Percentiles rank a stretch among this genome's conserved stretches.
Conservation (phyloP, 2,888 invertebrate species). For the Drosophila mulleri region DNA sequence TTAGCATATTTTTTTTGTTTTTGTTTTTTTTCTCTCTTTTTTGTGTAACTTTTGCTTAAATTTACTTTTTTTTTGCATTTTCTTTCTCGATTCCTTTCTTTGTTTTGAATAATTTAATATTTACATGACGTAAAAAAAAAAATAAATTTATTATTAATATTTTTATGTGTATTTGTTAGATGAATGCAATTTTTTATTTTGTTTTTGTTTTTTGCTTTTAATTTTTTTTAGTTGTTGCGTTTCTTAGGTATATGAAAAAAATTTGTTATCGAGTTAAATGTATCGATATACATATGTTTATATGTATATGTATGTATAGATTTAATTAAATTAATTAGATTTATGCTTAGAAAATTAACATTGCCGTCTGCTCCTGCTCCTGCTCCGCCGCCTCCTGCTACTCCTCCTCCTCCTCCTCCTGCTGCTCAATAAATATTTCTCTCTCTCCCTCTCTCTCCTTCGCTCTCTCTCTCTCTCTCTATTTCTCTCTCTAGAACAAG, state of each 20-base stretch:
- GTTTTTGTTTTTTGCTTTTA: slow-evolving; percentile 2
- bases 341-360: slow-evolving; percentile 50
- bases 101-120: slow-evolving; percentile 52
- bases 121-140: slow-evolving; percentile 50
- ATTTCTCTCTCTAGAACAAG: slow-evolving; percentile 65
- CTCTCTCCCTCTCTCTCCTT: neutral
- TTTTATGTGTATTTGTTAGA: slow-evolving; percentile 17
- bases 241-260: slow-evolving; percentile 68
- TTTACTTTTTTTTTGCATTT: slow-evolving; percentile 7
- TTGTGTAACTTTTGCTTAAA: slow-evolving; percentile 14
- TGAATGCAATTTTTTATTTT: slow-evolving; percentile 13
- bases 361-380: slow-evolving; percentile 32
- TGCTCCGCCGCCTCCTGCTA: neutral
- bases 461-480: neutral
- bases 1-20: slow-evolving; percentile 57
- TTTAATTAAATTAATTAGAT: slow-evolving; percentile 46
- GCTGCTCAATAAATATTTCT: slow-evolving; percentile 33
- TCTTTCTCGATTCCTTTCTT: slow-evolving; percentile 3
- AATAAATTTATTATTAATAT: slow-evolving; percentile 33
- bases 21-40: neutral
- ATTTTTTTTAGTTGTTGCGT: slow-evolving; percentile 25
- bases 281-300: slow-evolving; percentile 2
- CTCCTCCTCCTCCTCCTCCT: neutral
- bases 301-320: too few relatives aligned
- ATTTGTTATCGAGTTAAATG: slow-evolving; percentile 23